Evolutionary conservation across 2,797 vertebrate genomes (phyloP).

Genomic region (Notolabrus celidotus): DNA sequence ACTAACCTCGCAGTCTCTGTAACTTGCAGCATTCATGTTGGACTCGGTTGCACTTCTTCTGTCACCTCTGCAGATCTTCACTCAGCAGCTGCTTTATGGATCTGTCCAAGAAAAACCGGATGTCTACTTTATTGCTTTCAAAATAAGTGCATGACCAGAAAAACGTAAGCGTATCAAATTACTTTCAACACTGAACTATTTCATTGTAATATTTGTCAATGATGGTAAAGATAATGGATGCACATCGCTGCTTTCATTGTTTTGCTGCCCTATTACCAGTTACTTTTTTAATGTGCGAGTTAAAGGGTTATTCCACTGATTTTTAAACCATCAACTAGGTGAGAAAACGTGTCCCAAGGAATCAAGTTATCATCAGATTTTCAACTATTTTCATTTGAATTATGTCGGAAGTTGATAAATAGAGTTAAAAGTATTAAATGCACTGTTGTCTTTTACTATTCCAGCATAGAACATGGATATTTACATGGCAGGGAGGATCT

Average conservation of each 20-base stretch:
- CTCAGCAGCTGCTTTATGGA: accelerated
- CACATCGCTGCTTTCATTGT: background rate
- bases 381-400: too few species aligned
- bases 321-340: too few species aligned
- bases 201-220: background rate
- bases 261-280: too few species aligned
- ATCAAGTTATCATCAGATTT: too few species aligned
- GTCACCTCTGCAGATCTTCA: background rate
- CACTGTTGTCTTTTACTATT: too few species aligned
- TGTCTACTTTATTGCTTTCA: background rate
- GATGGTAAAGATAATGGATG: background rate
- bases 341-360: too few species aligned
- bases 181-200: background rate
- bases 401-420: too few species aligned
- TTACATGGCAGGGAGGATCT: too few species aligned
- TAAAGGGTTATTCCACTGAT: too few species aligned
- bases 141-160: conserved; percentile 51
- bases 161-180: background rate
- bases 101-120: conserved; percentile 26
- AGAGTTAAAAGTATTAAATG: too few species aligned
- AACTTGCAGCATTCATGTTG: conserved; percentile 58
- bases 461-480: too few species aligned
- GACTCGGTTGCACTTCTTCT: accelerated
- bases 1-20: conserved; percentile 81
- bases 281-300: too few species aligned